phyloP scores from a whole-genome alignment of 2,113 vertebrate genomes.

The Platycercus adscitus region DNA sequence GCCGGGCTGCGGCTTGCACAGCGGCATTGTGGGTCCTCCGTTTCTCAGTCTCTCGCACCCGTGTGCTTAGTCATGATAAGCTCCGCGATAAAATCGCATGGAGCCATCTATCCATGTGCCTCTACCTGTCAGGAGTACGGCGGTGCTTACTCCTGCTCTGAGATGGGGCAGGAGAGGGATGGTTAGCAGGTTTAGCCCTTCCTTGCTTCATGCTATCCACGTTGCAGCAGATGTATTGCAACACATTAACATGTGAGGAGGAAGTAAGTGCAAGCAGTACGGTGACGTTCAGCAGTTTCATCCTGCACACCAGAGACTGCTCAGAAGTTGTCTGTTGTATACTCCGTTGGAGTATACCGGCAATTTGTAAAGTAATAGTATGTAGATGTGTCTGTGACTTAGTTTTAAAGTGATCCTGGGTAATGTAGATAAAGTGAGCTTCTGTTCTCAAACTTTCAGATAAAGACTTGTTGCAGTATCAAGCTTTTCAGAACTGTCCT shows the following conservation, averaged over 20 bases:
- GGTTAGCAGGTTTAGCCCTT: neutral
- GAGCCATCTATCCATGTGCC: neutral
- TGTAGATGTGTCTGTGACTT: neutral
- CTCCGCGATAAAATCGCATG: neutral
- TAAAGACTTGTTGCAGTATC: neutral
- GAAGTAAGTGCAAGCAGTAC: neutral
- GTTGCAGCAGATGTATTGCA: neutral
- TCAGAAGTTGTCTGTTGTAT: neutral
- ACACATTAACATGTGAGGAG: neutral
- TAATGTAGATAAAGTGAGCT: accelerated
- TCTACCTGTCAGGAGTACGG: neutral
- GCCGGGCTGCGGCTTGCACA: constrained; percentile 31
- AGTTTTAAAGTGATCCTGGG: neutral
- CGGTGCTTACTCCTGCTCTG: neutral
- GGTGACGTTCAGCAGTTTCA: accelerated
- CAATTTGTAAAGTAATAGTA: accelerated
- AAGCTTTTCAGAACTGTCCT: neutral
- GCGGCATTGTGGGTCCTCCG: constrained; percentile 28
- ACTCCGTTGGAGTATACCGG: accelerated
- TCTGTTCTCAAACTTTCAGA: accelerated
- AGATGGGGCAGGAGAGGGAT: accelerated
- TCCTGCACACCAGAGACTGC: neutral
- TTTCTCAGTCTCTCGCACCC: neutral
- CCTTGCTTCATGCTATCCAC: accelerated
- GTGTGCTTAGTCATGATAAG: constrained; percentile 22